phyloP scores from a whole-genome alignment of 2,797 vertebrate species.

The Pitangus sulphuratus region DNA sequence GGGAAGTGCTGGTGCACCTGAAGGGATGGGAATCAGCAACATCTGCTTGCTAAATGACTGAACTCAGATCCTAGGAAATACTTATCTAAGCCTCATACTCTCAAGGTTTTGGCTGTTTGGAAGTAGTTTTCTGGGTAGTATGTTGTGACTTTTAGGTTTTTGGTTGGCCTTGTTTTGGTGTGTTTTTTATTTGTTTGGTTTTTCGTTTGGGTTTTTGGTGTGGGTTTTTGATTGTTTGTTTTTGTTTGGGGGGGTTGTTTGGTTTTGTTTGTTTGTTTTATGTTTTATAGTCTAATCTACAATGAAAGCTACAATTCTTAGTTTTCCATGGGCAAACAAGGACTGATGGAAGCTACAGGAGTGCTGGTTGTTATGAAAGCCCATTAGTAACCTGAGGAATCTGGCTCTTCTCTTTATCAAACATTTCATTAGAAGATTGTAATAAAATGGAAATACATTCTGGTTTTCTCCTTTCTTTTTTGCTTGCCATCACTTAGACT shows the following conservation, averaged over 20 bases:
- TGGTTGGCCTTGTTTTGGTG: background rate
- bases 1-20: background rate
- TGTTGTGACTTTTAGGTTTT: background rate
- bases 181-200: background rate
- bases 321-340: background rate
- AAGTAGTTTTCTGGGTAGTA: background rate
- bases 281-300: background rate
- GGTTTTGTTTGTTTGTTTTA: background rate
- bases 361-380: background rate
- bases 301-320: background rate
- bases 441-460: background rate
- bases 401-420: background rate
- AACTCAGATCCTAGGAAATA: background rate
- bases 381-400: background rate
- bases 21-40: background rate
- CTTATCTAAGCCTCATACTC: background rate
- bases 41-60: background rate
- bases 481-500: background rate
- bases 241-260: no score
- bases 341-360: background rate
- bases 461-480: background rate
- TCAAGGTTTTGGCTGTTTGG: background rate
- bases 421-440: background rate
- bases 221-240: background rate
- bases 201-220: accelerated